These are phyloP conservation scores for Xenotilapia longispinis DNA, from an alignment of 2,113 vertebrate species.

Conservation along the genomic window DNA sequence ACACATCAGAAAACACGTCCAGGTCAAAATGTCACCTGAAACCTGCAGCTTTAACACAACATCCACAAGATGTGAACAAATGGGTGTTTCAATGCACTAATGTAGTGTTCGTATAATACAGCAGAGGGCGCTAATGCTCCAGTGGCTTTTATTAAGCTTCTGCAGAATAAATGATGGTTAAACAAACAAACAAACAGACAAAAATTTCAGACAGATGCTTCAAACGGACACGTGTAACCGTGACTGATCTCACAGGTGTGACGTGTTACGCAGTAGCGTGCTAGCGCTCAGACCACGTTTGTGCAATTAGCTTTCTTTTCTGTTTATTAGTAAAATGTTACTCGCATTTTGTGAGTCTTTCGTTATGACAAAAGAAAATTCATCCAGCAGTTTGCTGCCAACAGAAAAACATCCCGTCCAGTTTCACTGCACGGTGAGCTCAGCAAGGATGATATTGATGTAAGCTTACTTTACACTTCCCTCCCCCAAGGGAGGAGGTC, in stretches of 20 bases:
- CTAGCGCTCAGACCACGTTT: neutral
- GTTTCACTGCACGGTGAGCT: neutral
- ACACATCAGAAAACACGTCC: neutral
- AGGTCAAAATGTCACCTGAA: neutral
- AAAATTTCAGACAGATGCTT: neutral
- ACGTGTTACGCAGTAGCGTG: neutral
- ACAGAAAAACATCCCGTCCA: neutral
- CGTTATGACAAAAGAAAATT: neutral
- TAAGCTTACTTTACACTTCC: neutral
- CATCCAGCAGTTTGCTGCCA: neutral
- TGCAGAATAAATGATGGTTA: neutral
- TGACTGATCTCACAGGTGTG: neutral
- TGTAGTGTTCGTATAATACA: neutral
- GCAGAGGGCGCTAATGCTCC: neutral
- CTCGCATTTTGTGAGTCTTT: neutral
- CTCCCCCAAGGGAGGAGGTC: neutral
- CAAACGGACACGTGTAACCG: neutral
- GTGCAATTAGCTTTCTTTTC: fast-evolving
- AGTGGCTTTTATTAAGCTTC: neutral
- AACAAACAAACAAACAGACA: neutral
- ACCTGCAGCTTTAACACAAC: neutral
- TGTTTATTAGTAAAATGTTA: neutral
- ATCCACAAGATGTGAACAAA: neutral
- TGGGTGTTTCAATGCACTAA: neutral
- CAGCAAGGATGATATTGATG: neutral